Base-by-base conservation (phyloP, 1,140 invertebrate genomes). In the Cecropterus lyciades region DNA sequence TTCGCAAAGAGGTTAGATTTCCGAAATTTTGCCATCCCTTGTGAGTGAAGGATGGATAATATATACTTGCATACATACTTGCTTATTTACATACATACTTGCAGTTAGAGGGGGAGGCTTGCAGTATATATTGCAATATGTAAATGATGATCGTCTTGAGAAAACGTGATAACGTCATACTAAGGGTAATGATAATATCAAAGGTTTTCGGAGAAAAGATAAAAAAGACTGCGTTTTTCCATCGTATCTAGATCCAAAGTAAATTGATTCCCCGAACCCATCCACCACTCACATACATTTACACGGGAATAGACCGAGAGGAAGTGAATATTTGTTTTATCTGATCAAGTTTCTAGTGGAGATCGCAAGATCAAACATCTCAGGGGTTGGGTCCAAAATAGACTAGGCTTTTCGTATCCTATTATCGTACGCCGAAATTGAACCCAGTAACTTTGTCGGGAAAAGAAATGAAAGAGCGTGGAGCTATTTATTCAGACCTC, bases 251-350 rank as follows among this genome's bases (percentile, higher is more conserved):
- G 30, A 10, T 8, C 9, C 30, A 33, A 43, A 45, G 20, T 43
- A 57, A 57, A 57, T 57, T 45, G 40, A 45, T 57, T 27, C 15
- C 3, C 37, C 3, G 17, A 30, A 10, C 13, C 11, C 24, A 30
- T 45, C 55, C 10, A 20, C n/a, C 40, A 45, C n/a, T 57, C 40
- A 24, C 42, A 24, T n/a, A n/a, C n/a, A n/a, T n/a, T n/a, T 13
- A 7, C 0, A 27, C 13, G 55, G 20, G 45, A 57, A 57, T 53
- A n/a, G n/a, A 53, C 13, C 10, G 27, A 17, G 16, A 13, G n/a
- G 56, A 60, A 49, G 57, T 60, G 57, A 60, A 48, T 59, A 46
- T 60, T 48, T 60, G 15, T 60, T 53, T 48, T 60, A 60, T 60
- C 45, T 37, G 45, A 60, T 60, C 57, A 60, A 60, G 30, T 49